Evolutionary conservation across 2,797 vertebrate genomes (phyloP).

Genomic region (Cirrhinus mrigala): DNA sequence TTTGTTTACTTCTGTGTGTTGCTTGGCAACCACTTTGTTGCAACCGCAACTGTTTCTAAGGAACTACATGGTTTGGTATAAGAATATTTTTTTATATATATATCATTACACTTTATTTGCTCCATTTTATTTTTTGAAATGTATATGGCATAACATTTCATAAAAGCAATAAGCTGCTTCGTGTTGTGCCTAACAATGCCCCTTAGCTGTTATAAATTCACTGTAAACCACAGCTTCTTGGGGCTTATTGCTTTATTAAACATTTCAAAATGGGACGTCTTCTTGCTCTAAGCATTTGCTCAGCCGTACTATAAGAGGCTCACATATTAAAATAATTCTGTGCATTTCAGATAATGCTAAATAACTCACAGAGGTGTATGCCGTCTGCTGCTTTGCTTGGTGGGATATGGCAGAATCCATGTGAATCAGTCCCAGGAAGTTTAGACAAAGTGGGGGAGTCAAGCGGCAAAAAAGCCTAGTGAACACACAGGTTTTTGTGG

Average conservation of each 20-base stretch:
- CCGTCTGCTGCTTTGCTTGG: slow-evolving; percentile 88
- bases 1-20: too few relatives aligned
- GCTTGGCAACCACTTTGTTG: too few relatives aligned
- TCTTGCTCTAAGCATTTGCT: background rate
- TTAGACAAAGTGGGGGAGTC: slow-evolving; percentile 96
- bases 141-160: too few relatives aligned
- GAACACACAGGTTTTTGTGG: slow-evolving; percentile 1
- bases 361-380: slow-evolving; percentile 91
- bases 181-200: too few relatives aligned
- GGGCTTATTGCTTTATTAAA: background rate
- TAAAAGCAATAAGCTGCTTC: too few relatives aligned
- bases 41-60: too few relatives aligned
- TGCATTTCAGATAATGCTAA: background rate
- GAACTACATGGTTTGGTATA: too few relatives aligned
- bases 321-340: background rate
- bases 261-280: background rate
- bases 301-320: background rate
- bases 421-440: slow-evolving; percentile 96
- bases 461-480: slow-evolving; percentile 95
- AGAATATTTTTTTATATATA: too few relatives aligned
- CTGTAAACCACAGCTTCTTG: too few relatives aligned
- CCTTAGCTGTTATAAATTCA: too few relatives aligned
- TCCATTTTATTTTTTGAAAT: too few relatives aligned
- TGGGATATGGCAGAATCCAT: slow-evolving; percentile 97
- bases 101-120: too few relatives aligned